Percentiles rank a stretch among this genome's conserved stretches.
Evolutionary conservation across 2,797 vertebrate species (phyloP).

Genomic region (Ambastaia sidthimunki): DNA sequence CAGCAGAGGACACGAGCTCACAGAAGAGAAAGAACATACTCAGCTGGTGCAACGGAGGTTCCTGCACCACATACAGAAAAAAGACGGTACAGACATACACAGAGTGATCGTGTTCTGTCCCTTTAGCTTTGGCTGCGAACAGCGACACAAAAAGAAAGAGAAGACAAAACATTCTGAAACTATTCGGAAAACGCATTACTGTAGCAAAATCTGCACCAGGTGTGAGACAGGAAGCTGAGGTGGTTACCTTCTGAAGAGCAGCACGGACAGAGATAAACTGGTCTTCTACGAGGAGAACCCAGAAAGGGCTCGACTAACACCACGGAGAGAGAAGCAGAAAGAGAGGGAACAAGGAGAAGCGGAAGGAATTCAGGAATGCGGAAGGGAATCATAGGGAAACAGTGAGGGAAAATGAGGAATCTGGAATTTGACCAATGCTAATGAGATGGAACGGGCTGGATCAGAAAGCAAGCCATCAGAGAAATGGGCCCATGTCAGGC

Average conservation of each 20-base stretch:
- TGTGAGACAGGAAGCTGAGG: constrained; percentile 25
- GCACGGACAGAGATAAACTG: constrained; percentile 91
- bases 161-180: constrained; percentile 23
- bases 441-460: not conserved
- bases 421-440: not conserved
- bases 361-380: constrained; percentile 73
- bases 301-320: constrained; percentile 67
- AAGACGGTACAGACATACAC: constrained; percentile 64
- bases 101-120: constrained; percentile 61
- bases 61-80: constrained; percentile 62
- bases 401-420: constrained; percentile 5
- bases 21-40: constrained; percentile 43
- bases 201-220: constrained; percentile 1
- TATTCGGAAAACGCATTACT: constrained; percentile 2
- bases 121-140: constrained; percentile 58
- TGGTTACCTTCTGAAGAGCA: constrained; percentile 89
- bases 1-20: not conserved
- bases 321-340: constrained; percentile 48
- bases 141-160: constrained; percentile 9
- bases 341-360: constrained; percentile 70
- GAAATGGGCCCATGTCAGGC: not conserved
- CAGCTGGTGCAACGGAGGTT: constrained; percentile 58
- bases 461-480: not conserved
- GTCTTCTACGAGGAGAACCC: constrained; percentile 88
- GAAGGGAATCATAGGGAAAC: not conserved